phyloP scores from a whole-genome alignment of 2,113 vertebrate species.

The Panthera leo region DNA sequence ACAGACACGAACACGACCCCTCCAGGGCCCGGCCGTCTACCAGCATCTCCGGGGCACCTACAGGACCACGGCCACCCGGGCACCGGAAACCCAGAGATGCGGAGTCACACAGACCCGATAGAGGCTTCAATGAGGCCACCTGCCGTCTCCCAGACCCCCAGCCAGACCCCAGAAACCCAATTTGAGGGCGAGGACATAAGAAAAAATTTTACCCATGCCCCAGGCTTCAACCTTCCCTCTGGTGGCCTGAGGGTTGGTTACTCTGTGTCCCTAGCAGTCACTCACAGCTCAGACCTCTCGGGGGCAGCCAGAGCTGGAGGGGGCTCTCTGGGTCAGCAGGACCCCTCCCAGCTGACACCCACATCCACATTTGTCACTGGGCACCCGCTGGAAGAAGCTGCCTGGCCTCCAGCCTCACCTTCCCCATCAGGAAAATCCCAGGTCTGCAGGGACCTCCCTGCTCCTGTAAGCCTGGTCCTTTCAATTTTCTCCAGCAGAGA shows the following conservation, averaged over 20 bases:
- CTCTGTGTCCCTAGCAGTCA: background rate
- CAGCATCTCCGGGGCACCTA: background rate
- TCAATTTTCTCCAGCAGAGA: background rate
- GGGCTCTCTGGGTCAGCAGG: rapidly evolving
- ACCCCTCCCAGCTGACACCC: background rate
- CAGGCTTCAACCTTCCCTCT: background rate
- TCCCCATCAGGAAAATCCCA: background rate
- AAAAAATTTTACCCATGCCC: rapidly evolving
- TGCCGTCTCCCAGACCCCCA: background rate
- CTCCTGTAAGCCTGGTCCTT: rapidly evolving
- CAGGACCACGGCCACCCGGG: rapidly evolving
- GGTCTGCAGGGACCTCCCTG: background rate
- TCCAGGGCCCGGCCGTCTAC: rapidly evolving
- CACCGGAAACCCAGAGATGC: rapidly evolving
- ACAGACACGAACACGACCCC: rapidly evolving
- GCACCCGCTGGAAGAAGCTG: background rate
- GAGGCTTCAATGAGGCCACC: rapidly evolving
- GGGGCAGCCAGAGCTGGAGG: background rate
- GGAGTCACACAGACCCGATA: rapidly evolving
- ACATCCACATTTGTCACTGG: background rate
- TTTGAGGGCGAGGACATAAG: rapidly evolving
- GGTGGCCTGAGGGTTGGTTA: background rate
- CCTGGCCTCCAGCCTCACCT: rapidly evolving
- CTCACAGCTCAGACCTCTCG: background rate
- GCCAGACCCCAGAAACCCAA: background rate